Evolutionary conservation across 2,113 vertebrate genomes (phyloP).

Genomic region (Eidolon helvum): DNA sequence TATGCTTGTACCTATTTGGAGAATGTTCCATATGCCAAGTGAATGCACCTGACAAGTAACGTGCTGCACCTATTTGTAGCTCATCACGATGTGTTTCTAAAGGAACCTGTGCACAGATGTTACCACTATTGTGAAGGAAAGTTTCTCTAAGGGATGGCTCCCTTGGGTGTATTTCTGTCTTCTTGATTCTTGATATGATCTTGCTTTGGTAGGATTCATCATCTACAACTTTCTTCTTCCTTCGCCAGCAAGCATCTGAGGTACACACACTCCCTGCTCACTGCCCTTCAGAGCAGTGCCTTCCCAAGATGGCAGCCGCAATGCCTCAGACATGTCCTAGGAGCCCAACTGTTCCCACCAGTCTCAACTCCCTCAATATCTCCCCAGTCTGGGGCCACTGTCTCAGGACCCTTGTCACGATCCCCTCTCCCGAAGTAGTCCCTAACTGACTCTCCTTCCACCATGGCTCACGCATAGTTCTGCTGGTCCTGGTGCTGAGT

Average conservation of each 20-base stretch:
- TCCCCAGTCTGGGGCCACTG: background rate
- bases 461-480: background rate
- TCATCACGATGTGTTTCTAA: background rate
- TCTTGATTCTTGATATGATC: background rate
- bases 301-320: rapidly evolving
- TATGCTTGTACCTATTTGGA: background rate
- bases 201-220: background rate
- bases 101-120: background rate
- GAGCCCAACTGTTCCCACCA: too few species aligned
- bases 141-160: background rate
- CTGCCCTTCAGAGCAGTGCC: background rate
- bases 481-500: background rate
- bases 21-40: background rate
- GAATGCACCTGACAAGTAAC: background rate
- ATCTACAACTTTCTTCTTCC: background rate
- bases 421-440: background rate
- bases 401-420: background rate
- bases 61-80: background rate
- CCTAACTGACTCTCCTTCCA: background rate
- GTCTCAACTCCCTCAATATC: background rate
- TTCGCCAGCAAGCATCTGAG: background rate
- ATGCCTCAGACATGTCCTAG: background rate
- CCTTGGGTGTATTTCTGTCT: background rate
- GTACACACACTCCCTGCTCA: background rate
- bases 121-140: background rate